A percentile compares a stretch with the other conserved stretches of the same genome.
Evolutionary conservation across 2,888 invertebrate species (phyloP).

Genomic region (Dryadula phaetusa): DNA sequence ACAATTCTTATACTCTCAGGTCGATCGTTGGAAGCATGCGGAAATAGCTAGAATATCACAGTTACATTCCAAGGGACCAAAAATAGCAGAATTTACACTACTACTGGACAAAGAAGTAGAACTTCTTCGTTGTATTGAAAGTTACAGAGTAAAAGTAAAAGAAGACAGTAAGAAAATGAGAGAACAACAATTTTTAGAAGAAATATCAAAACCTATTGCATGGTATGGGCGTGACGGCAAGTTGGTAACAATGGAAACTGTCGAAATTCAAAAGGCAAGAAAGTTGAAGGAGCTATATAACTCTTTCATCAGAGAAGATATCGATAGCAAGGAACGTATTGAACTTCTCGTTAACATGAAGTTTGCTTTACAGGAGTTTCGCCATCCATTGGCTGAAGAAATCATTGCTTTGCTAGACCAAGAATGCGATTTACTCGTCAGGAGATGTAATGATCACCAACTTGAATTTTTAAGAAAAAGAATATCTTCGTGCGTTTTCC

Average conservation of each 20-base stretch:
- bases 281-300: constrained; percentile 90
- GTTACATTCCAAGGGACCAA: constrained; percentile 87
- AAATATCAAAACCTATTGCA: constrained; percentile 88
- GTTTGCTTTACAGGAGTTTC: constrained; percentile 85
- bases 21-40: constrained; percentile 87
- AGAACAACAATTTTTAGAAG: constrained; percentile 86
- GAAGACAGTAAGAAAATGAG: constrained; percentile 85
- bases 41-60: constrained; percentile 86
- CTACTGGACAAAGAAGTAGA: constrained; percentile 90
- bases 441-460: constrained; percentile 84
- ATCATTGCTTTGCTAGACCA: constrained; percentile 87
- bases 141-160: constrained; percentile 85
- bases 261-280: constrained; percentile 91
- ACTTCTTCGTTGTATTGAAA: constrained; percentile 87
- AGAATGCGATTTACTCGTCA: constrained; percentile 87
- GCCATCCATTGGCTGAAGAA: constrained; percentile 83
- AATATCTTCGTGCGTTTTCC: constrained; percentile 82
- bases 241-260: constrained; percentile 90
- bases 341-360: constrained; percentile 89
- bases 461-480: constrained; percentile 87
- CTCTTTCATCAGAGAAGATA: constrained; percentile 84
- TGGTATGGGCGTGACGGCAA: constrained; percentile 90
- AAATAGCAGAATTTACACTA: constrained; percentile 88
- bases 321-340: constrained; percentile 86
- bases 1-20: constrained; percentile 55